Base-by-base conservation (phyloP, 2,797 vertebrate species). In the Serranus cabrilla region DNA sequence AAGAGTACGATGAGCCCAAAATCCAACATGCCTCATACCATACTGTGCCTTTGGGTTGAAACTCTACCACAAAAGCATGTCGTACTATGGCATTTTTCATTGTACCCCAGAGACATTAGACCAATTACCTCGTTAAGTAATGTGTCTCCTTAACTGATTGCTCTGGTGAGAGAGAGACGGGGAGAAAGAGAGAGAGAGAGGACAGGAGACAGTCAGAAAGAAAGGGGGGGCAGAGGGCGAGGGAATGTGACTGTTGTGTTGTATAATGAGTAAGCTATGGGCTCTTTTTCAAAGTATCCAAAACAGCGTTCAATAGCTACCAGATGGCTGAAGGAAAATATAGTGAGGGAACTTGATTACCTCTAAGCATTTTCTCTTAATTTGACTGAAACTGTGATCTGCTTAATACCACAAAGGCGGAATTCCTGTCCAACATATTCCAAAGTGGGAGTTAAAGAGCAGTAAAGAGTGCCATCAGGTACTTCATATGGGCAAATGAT, bases 61-160 rank as follows among this genome's bases (percentile, higher is more conserved):
- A 84, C 50, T 7, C 31, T 82, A 88, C 86, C 87, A 85, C 91
- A 92, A 84, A 64, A 78, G 57, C 60, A 67, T 79, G 70, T 65
- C 7, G 66, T 68, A 60, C 59, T 89, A 71, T 80, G 85, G 76
- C 82, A 78, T 89, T 91, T 86, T 85, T 80, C 82, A 91, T 88
- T 83, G 83, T 84, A 81, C 91, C 85, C 91, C 21, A 78, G 91
- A 91, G 92, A 89, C 87, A 81, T 85, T 87, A 63, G 64, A 78
- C 83, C 89, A 92, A 92, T 94, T 93, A 90, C 86, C 86, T 87
- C 59, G 70, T 92, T 92, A 90, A 89, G 81, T 87, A 90, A 89
- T 90, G 91, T 87, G 86, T 91, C 89, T 91, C 75, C 61, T 82
- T 87, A 87, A 90, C 83, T 84, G 85, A 92, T 92, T 93, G 86